Evolutionary conservation across 1,140 invertebrate genomes (phyloP).

Genomic region (Oedothorax gibbosus): DNA sequence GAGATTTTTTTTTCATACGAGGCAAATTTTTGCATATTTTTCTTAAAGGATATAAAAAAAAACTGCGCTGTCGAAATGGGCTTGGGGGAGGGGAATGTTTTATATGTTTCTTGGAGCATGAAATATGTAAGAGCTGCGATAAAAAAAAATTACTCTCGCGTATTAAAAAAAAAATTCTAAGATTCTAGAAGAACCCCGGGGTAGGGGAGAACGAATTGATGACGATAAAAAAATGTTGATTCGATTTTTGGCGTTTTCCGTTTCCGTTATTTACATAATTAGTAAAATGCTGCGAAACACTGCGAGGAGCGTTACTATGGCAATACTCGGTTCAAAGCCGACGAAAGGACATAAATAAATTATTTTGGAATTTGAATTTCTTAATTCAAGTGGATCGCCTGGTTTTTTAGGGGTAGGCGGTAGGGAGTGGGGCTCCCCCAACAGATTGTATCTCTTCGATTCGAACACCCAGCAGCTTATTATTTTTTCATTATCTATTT

Average conservation of each 20-base stretch:
- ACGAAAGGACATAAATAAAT: slow-evolving; percentile 55
- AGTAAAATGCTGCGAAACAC: slow-evolving; percentile 55
- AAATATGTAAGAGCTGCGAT: slow-evolving; percentile 49
- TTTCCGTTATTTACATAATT: slow-evolving; percentile 61
- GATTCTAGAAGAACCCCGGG: background rate
- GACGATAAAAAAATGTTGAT: slow-evolving; percentile 31
- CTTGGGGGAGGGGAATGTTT: slow-evolving; percentile 37
- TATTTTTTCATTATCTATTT: background rate
- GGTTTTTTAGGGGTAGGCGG: background rate
- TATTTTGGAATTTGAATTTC: slow-evolving; percentile 60
- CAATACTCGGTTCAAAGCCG: background rate
- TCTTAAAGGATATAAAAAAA: slow-evolving; percentile 1
- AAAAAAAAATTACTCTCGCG: background rate
- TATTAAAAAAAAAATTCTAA: slow-evolving; percentile 23
- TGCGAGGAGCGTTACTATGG: slow-evolving; percentile 28
- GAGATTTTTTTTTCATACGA: slow-evolving; percentile 41
- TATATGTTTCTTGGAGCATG: slow-evolving; percentile 57
- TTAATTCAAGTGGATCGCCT: slow-evolving; percentile 44
- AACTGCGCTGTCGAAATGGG: background rate
- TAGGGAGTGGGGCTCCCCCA: background rate
- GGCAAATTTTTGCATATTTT: slow-evolving; percentile 57
- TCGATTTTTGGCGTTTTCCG: slow-evolving; percentile 58
- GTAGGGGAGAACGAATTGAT: background rate
- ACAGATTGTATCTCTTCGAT: slow-evolving; percentile 13
- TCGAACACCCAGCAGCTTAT: slow-evolving; percentile 10